A percentile compares a stretch with the other conserved stretches of the same genome.
These are phyloP conservation scores for Petrocephalus schoutedeni DNA, from an alignment of 2,797 vertebrate species.

Conservation along the genomic window DNA sequence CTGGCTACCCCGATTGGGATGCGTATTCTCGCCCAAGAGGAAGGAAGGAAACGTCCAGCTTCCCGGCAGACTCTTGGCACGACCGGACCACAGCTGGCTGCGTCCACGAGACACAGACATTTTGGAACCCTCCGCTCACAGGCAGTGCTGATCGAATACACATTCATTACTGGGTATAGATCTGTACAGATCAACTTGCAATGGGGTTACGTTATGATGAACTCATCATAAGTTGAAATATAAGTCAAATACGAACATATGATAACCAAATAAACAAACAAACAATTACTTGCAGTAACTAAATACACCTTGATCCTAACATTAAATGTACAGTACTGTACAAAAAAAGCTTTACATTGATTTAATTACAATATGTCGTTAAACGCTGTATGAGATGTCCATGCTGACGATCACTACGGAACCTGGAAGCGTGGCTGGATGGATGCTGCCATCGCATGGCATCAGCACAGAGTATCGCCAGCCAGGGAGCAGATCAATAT, in stretches of 20 bases:
- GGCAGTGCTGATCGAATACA: background rate
- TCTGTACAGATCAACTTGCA: background rate
- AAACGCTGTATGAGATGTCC: background rate
- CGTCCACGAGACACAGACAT: background rate
- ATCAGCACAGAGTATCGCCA: background rate
- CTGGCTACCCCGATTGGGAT: constrained; percentile 26
- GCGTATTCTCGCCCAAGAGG: constrained; percentile 36
- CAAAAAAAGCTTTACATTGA: background rate
- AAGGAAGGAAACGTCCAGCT: constrained; percentile 52
- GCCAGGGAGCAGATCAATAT: background rate
- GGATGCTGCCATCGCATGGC: background rate
- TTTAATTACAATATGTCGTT: background rate
- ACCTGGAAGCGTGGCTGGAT: background rate
- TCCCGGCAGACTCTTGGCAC: constrained; percentile 40
- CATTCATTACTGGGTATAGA: background rate
- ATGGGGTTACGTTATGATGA: background rate
- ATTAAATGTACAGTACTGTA: background rate
- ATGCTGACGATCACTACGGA: background rate
- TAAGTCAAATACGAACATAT: background rate
- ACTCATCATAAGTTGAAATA: background rate
- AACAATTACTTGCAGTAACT: background rate
- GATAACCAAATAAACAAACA: background rate
- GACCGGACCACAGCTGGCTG: background rate
- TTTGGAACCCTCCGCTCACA: background rate
- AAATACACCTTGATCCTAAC: background rate